phyloP scores from a whole-genome alignment of 1,140 invertebrate genomes.

The Plectus sambesii region DNA sequence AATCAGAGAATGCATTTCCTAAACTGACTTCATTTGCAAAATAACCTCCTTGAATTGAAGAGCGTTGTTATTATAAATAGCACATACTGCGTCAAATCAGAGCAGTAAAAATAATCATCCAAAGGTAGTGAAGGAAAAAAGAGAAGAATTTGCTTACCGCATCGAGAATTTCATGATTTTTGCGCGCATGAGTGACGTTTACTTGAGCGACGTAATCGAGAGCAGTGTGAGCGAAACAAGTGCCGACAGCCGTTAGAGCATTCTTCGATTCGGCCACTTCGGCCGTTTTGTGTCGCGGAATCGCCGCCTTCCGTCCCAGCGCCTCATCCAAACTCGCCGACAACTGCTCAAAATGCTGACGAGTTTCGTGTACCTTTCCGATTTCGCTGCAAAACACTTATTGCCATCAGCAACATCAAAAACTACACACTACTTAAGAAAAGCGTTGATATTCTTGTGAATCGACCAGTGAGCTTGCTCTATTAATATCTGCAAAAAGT shows the following conservation, averaged over 20 bases:
- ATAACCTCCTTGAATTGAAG: too few relatives aligned
- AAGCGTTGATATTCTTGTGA: slow-evolving; percentile 19
- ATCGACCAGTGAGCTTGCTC: slow-evolving; percentile 33
- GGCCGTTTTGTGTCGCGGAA: slow-evolving; percentile 24
- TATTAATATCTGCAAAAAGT: too few relatives aligned
- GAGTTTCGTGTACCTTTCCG: slow-evolving; percentile 30
- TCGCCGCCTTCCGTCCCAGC: slow-evolving; percentile 33
- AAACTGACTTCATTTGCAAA: too few relatives aligned
- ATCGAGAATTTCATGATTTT: slow-evolving; percentile 38
- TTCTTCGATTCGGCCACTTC: slow-evolving; percentile 36
- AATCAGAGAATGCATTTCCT: slow-evolving; percentile 8
- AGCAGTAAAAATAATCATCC: slow-evolving; percentile 12
- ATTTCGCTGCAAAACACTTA: slow-evolving; percentile 33
- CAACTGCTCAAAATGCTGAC: slow-evolving; percentile 32
- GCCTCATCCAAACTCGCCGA: slow-evolving; percentile 35
- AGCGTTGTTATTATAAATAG: neutral
- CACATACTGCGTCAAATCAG: neutral
- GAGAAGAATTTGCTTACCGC: slow-evolving; percentile 27
- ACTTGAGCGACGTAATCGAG: slow-evolving; percentile 44
- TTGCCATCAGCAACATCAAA: slow-evolving; percentile 3
- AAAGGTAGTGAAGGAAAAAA: slow-evolving; percentile 10
- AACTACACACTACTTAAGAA: slow-evolving; percentile 32
- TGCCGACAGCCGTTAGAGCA: slow-evolving; percentile 39
- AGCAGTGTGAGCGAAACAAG: slow-evolving; percentile 42
- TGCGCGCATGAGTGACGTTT: slow-evolving; percentile 37